Evolutionary conservation across 2,797 vertebrate species (phyloP).

Genomic region (Acanthurus leucopareius): DNA sequence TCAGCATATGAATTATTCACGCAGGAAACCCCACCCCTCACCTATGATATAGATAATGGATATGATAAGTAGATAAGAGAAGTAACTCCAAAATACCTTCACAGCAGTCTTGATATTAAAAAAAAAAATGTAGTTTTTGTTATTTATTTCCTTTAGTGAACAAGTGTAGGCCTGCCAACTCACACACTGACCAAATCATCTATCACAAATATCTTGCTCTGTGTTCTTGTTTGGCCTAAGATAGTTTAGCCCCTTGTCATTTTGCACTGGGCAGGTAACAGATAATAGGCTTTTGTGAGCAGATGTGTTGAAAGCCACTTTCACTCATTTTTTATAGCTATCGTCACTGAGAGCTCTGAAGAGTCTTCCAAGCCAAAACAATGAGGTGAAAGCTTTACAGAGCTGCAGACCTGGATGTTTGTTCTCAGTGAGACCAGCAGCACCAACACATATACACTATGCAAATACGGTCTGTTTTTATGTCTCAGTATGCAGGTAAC

Average conservation of each 20-base stretch:
- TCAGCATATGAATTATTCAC: conserved; percentile 7
- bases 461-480: neutral
- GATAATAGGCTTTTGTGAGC: neutral
- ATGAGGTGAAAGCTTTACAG: conserved; percentile 14
- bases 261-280: neutral
- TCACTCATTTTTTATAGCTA: neutral
- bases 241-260: conserved; percentile 4
- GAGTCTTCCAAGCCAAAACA: conserved; percentile 13
- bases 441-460: neutral
- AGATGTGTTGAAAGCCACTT: neutral
- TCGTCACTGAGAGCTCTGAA: neutral
- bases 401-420: conserved; percentile 16
- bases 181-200: neutral
- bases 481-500: conserved; percentile 5
- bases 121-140: neutral
- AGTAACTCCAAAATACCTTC: neutral
- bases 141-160: neutral
- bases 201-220: neutral
- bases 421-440: conserved; percentile 1
- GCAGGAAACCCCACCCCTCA: conserved; percentile 9
- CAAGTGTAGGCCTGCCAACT: neutral
- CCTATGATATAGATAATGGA: neutral
- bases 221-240: neutral
- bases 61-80: neutral
- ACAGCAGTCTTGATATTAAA: neutral